Percentiles rank a stretch among this genome's conserved stretches.
These are phyloP conservation scores for Cantharis lateralis DNA, from an alignment of 2,888 invertebrate genomes.

Conservation along the genomic window DNA sequence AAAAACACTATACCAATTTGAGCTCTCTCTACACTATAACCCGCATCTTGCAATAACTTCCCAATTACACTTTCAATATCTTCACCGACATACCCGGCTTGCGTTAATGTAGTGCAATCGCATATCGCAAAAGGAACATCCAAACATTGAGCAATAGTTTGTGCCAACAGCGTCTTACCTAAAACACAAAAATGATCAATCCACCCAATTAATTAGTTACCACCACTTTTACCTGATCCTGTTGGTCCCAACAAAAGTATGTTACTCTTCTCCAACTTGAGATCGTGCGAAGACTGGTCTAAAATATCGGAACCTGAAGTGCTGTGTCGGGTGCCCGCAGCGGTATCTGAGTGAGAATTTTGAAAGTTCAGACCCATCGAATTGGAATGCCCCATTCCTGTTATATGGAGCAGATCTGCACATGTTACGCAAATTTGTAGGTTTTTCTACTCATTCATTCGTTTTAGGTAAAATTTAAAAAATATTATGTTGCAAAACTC, in stretches of 20 bases:
- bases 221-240: constrained; percentile 75
- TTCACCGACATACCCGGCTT: constrained; percentile 99
- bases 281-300: constrained; percentile 79
- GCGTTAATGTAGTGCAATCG: constrained; percentile 95
- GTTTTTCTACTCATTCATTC: constrained; percentile 5
- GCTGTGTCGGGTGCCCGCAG: constrained; percentile 34
- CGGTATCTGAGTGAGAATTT: constrained; percentile 45
- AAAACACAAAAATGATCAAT: constrained; percentile 3
- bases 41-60: constrained; percentile 93
- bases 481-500: too few relatives aligned
- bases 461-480: neutral
- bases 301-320: constrained; percentile 76
- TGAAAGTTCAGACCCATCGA: constrained; percentile 64
- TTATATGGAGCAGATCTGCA: constrained; percentile 84
- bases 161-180: constrained; percentile 94
- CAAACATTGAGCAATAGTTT: constrained; percentile 95
- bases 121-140: constrained; percentile 99
- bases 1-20: constrained; percentile 98
- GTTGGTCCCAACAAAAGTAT: constrained; percentile 96
- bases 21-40: constrained; percentile 95
- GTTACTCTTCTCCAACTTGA: constrained; percentile 93
- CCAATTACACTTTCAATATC: constrained; percentile 99
- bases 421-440: constrained; percentile 31
- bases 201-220: constrained; percentile 23
- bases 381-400: constrained; percentile 72